Evolutionary conservation across 2,888 invertebrate species (phyloP).

Genomic region (Tenthredo livida): DNA sequence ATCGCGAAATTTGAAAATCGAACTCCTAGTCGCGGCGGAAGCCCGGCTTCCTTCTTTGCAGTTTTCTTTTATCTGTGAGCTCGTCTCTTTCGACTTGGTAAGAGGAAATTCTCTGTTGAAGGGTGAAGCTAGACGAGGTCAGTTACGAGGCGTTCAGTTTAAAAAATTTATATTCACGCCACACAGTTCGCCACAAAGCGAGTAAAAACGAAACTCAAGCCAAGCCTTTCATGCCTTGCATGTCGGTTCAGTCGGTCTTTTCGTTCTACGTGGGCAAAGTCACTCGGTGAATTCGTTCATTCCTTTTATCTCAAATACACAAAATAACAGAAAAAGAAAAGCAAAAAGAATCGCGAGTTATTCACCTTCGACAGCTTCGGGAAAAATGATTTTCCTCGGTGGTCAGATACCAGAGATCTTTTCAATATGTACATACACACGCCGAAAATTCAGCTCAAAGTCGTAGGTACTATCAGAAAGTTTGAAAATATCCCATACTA

Average conservation of each 20-base stretch:
- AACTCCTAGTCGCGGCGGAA: slow-evolving; percentile 2
- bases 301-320: neutral
- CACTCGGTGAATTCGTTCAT: neutral
- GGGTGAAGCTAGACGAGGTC: slow-evolving; percentile 21
- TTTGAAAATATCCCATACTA: slow-evolving; percentile 3
- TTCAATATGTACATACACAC: neutral
- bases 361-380: neutral
- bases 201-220: neutral
- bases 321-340: neutral
- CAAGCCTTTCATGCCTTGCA: neutral
- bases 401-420: too few relatives aligned
- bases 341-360: neutral
- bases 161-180: slow-evolving; percentile 46
- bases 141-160: slow-evolving; percentile 43
- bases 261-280: neutral
- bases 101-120: neutral
- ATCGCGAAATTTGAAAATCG: slow-evolving; percentile 17
- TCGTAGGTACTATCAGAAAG: neutral
- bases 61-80: neutral
- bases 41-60: neutral
- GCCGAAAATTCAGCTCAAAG: neutral
- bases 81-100: neutral
- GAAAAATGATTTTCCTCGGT: neutral
- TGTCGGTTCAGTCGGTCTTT: neutral
- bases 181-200: slow-evolving; percentile 15